These are phyloP conservation scores for Andinoacara biseriatus DNA, from an alignment of 2,113 vertebrate species.

Conservation along the genomic window DNA sequence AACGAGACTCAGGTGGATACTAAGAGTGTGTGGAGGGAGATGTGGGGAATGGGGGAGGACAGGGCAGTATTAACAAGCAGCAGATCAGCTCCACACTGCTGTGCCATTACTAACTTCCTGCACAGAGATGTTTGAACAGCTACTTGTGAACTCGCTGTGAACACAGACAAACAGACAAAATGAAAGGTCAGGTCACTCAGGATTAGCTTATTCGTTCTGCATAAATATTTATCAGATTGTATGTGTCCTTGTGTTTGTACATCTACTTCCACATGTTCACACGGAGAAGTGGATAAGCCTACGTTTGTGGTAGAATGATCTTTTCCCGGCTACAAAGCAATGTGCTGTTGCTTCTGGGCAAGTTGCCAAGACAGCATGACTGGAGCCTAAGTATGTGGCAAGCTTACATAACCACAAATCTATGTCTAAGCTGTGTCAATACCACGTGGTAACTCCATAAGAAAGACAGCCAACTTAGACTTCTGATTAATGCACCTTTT, in stretches of 20 bases:
- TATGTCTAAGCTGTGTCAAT: constrained; percentile 46
- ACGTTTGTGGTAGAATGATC: constrained; percentile 45
- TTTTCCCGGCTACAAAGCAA: constrained; percentile 13
- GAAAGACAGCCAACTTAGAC: not conserved
- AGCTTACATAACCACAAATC: constrained; percentile 49
- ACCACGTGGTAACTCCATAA: constrained; percentile 4
- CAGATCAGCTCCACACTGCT: constrained; percentile 22
- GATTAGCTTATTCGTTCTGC: constrained; percentile 18
- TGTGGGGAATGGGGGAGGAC: not conserved
- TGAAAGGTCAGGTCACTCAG: constrained; percentile 52
- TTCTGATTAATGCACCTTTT: not conserved
- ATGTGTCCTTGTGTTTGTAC: not conserved
- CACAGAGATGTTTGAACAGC: constrained; percentile 34
- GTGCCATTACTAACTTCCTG: constrained; percentile 25
- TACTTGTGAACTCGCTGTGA: constrained; percentile 55
- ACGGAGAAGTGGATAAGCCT: constrained; percentile 9
- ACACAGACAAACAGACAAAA: constrained; percentile 51
- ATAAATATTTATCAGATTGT: constrained; percentile 45
- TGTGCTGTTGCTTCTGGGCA: constrained; percentile 53
- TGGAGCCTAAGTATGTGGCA: constrained; percentile 30
- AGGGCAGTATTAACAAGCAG: constrained; percentile 34
- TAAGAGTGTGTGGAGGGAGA: constrained; percentile 29
- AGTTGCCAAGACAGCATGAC: constrained; percentile 53
- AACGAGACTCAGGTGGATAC: constrained; percentile 60
- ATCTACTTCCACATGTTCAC: not conserved